Percentiles rank a stretch among this genome's conserved stretches.
phyloP scores from a whole-genome alignment of 2,113 vertebrate genomes.

The Mormyrus lacerda region DNA sequence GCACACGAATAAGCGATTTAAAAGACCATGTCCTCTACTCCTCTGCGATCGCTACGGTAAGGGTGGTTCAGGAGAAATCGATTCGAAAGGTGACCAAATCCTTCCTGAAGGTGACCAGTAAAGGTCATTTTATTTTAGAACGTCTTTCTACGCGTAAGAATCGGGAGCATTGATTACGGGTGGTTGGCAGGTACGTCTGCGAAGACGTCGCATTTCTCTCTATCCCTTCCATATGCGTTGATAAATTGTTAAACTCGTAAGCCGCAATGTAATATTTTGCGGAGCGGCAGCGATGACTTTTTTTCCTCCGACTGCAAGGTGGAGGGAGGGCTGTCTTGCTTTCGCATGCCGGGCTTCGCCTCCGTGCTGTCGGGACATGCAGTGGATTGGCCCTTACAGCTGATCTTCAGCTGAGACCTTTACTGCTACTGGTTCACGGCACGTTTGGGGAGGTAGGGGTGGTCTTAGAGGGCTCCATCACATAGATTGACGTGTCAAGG shows the following conservation, averaged over 20 bases:
- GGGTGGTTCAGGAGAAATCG: not conserved
- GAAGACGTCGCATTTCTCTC: not conserved
- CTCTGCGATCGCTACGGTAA: not conserved
- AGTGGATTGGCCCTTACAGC: constrained; percentile 36
- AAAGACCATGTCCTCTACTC: not conserved
- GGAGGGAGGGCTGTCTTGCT: constrained; percentile 26
- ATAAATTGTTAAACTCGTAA: not conserved
- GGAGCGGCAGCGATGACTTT: constrained; percentile 4
- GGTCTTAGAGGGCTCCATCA: not conserved
- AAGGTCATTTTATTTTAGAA: constrained; percentile 56
- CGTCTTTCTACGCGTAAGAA: constrained; percentile 7
- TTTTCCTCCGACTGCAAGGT: constrained; percentile 32
- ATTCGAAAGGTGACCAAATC: constrained; percentile 2
- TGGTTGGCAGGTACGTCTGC: not conserved
- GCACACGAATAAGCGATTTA: not conserved
- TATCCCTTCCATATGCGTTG: constrained; percentile 2
- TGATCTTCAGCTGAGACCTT: constrained; percentile 29
- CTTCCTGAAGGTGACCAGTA: constrained; percentile 47
- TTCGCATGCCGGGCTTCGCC: constrained; percentile 23
- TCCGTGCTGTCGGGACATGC: constrained; percentile 28
- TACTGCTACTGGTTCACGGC: constrained; percentile 31
- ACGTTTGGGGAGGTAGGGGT: not conserved
- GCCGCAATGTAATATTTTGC: constrained; percentile 8
- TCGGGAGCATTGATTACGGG: not conserved
- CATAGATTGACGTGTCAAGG: constrained; percentile 6